These are phyloP conservation scores for Calephelis virginiensis DNA, from an alignment of 1,140 invertebrate species.

Conservation along the genomic window DNA sequence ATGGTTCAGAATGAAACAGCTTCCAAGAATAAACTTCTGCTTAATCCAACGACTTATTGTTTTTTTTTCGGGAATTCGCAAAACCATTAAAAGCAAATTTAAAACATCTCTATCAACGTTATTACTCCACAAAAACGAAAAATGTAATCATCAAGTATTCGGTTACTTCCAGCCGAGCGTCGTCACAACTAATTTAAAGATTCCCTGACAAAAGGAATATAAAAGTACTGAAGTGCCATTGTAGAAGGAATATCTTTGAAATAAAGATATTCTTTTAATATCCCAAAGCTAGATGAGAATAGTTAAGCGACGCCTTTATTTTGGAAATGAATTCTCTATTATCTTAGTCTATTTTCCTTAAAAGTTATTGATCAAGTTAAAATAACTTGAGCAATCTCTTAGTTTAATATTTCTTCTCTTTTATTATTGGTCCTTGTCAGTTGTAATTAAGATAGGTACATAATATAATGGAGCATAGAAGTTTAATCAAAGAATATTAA, in stretches of 20 bases:
- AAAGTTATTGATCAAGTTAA: not conserved
- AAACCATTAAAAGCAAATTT: not conserved
- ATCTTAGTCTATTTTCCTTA: slow-evolving; percentile 15
- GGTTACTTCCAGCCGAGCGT: not conserved
- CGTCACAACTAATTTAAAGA: slow-evolving; percentile 13
- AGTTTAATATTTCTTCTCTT: too few species aligned
- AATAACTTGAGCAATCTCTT: too few species aligned
- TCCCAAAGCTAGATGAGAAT: slow-evolving; percentile 19
- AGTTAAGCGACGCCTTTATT: slow-evolving; percentile 17
- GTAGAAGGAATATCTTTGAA: slow-evolving; percentile 11
- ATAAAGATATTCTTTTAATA: slow-evolving; percentile 25
- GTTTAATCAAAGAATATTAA: too few species aligned
- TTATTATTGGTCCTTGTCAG: too few species aligned
- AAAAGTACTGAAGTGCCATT: slow-evolving; percentile 13
- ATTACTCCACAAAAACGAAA: slow-evolving; percentile 7
- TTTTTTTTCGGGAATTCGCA: not conserved
- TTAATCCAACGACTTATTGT: not conserved
- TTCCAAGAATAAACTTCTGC: too few species aligned
- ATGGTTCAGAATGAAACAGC: too few species aligned
- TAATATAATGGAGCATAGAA: too few species aligned
- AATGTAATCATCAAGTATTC: slow-evolving; percentile 12
- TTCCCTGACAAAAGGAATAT: slow-evolving; percentile 11
- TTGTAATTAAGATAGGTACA: too few species aligned
- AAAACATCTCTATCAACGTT: not conserved
- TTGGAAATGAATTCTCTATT: slow-evolving; percentile 20